Base-by-base conservation (phyloP, 2,888 invertebrate species). In the Chouioia cunea region DNA sequence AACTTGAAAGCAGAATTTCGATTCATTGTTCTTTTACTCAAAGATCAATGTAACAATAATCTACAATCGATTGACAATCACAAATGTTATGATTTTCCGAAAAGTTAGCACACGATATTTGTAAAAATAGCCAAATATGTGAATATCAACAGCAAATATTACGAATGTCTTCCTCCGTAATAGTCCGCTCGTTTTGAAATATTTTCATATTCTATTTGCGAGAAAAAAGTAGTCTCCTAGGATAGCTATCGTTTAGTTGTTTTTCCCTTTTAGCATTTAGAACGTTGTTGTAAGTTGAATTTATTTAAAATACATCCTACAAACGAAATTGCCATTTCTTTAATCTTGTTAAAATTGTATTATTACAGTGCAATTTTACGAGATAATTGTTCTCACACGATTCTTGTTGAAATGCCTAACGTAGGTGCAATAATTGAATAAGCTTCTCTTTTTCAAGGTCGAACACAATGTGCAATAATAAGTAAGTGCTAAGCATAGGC, bases 131-230 rank as follows among this genome's bases (percentile, higher is more conserved):
- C 50, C 54, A 22, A 47, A 18, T 65, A 66, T 27, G 57, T 18
- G 12, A 36, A 36, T 36, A 27, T 27, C 27, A 76, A 78, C 79
- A 80, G 76, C 81, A 82, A 82, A 81, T 74, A 80, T 82, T 79
- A 80, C 79, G 76, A 80, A 74, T 77, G 81, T 82, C 80, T 83
- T 83, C 80, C 82, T n/a, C 22, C 50, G 43, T 27, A 18, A 62
- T 57, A 1, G 36, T 36, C 47, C 23, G 20, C 68, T 60, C 27
- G 14, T n/a, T 18, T 53, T 10, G 15, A 52, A 64, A 64, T 43
- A 12, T 67, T 65, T 22, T 22, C 12, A 47, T 12, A 50, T 44
- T 46, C 12, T 2, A 23, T 48, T 58, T 48, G 59, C n/a, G 52
- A 64, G 36, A 65, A 27, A 36, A 36, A 10, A 36, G 23, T 62